Conservation (phyloP, 2,888 invertebrate species). For the Caenorhabditis sinica region DNA sequence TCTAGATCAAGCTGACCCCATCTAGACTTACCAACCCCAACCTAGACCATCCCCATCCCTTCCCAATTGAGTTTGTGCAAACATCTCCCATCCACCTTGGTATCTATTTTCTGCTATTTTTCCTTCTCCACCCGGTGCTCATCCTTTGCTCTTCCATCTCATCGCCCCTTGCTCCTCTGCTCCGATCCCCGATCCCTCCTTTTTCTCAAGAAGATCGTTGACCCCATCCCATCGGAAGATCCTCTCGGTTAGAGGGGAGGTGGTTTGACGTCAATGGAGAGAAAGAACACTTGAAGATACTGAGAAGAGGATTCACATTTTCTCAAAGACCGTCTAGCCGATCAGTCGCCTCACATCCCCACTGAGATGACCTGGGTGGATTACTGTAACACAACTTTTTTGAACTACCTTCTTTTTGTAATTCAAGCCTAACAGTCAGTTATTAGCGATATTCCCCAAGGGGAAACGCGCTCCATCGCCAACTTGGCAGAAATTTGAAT, state of each 20-base stretch:
- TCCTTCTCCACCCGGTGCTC: too few species aligned
- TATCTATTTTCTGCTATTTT: too few species aligned
- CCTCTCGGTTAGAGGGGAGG: not conserved
- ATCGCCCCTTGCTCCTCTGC: not conserved
- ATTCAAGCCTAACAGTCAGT: too few species aligned
- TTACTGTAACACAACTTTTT: too few species aligned
- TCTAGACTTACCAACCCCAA: too few species aligned
- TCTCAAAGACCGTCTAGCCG: conserved; percentile 50
- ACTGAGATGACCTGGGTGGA: too few species aligned
- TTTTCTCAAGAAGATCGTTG: conserved; percentile 1
- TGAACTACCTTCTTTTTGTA: too few species aligned
- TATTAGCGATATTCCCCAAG: too few species aligned
- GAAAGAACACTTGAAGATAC: conserved; percentile 55
- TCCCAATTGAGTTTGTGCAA: not conserved
- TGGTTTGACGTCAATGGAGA: conserved; percentile 59
- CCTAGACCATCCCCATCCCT: too few species aligned
- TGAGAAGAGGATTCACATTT: not conserved
- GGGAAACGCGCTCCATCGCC: too few species aligned
- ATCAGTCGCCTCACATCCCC: conserved; percentile 32
- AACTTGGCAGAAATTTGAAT: too few species aligned
- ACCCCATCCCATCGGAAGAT: not conserved
- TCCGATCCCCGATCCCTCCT: not conserved
- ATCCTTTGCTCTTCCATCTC: not conserved
- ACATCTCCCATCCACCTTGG: not conserved
- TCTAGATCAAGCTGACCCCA: too few species aligned